Percentiles rank a stretch among this genome's conserved stretches.
phyloP scores from a whole-genome alignment of 2,888 invertebrate species.

The Spodoptera picta region DNA sequence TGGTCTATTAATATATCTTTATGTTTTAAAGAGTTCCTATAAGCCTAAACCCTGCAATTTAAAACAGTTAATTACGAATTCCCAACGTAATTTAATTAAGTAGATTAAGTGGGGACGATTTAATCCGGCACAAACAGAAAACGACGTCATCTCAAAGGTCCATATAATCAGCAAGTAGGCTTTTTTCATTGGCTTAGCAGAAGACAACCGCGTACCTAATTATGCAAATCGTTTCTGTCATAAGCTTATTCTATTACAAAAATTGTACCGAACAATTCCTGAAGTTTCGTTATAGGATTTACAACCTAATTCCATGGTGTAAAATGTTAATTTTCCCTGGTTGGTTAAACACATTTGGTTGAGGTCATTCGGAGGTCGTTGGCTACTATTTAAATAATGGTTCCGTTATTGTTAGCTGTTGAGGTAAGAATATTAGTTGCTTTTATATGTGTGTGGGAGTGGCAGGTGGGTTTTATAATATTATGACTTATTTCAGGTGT shows the following conservation, averaged over 20 bases:
- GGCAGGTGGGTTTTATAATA: not conserved
- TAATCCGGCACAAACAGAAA: slow-evolving; percentile 30
- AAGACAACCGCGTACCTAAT: slow-evolving; percentile 61
- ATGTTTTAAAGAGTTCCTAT: slow-evolving; percentile 9
- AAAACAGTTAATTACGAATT: slow-evolving; percentile 33
- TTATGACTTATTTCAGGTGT: too few species aligned
- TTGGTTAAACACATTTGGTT: slow-evolving; percentile 9
- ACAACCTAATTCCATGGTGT: slow-evolving; percentile 34
- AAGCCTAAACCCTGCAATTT: slow-evolving; percentile 15
- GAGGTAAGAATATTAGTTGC: slow-evolving; percentile 22
- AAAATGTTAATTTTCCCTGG: slow-evolving; percentile 42
- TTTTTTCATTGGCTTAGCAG: slow-evolving; percentile 48
- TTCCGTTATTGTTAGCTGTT: slow-evolving; percentile 29
- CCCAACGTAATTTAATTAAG: slow-evolving; percentile 16
- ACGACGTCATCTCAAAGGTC: slow-evolving; percentile 14
- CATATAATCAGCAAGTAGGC: slow-evolving; percentile 46
- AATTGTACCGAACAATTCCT: slow-evolving; percentile 53
- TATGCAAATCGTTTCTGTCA: slow-evolving; percentile 67
- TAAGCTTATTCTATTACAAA: slow-evolving; percentile 64
- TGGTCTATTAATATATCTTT: not conserved
- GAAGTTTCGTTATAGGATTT: slow-evolving; percentile 29
- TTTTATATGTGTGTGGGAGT: slow-evolving; percentile 12
- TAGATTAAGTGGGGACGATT: slow-evolving; percentile 18
- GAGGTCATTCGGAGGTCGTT: slow-evolving; percentile 43
- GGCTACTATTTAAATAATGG: slow-evolving; percentile 27